Conservation (phyloP, 2,888 invertebrate species). For the Aplocera efformata region DNA sequence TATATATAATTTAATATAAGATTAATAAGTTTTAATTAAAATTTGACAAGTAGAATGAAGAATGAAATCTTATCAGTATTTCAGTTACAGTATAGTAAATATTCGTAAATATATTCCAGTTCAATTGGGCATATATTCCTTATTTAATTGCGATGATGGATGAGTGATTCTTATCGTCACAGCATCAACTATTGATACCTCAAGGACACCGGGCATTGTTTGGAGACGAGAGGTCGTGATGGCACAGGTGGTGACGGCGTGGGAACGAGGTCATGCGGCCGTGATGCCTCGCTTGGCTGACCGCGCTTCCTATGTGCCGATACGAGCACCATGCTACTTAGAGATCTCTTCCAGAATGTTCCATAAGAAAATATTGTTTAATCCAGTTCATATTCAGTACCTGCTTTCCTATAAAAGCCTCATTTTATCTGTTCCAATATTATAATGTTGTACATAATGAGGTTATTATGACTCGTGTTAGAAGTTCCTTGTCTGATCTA, state of each 20-base stretch:
- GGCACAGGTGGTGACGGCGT: slow-evolving; percentile 50
- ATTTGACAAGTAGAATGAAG: too few species aligned
- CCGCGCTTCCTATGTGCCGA: slow-evolving; percentile 39
- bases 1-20: too few species aligned
- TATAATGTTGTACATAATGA: slow-evolving; percentile 2
- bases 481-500: slow-evolving; percentile 18
- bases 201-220: slow-evolving; percentile 48
- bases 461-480: slow-evolving; percentile 27
- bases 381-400: too few species aligned
- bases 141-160: too few species aligned
- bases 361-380: too few species aligned
- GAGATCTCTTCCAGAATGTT: slow-evolving; percentile 5
- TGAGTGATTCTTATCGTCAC: not conserved
- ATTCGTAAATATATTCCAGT: too few species aligned
- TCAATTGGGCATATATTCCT: too few species aligned
- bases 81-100: too few species aligned
- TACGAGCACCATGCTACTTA: slow-evolving; percentile 11
- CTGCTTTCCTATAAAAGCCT: too few species aligned
- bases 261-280: slow-evolving; percentile 75
- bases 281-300: slow-evolving; percentile 64
- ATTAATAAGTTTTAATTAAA: too few species aligned
- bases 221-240: slow-evolving; percentile 44
- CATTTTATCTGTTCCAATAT: too few species aligned
- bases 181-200: slow-evolving; percentile 8
- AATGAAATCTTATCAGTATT: too few species aligned